Conservation (phyloP, 2,113 vertebrate species). For the Cathartes aura region DNA sequence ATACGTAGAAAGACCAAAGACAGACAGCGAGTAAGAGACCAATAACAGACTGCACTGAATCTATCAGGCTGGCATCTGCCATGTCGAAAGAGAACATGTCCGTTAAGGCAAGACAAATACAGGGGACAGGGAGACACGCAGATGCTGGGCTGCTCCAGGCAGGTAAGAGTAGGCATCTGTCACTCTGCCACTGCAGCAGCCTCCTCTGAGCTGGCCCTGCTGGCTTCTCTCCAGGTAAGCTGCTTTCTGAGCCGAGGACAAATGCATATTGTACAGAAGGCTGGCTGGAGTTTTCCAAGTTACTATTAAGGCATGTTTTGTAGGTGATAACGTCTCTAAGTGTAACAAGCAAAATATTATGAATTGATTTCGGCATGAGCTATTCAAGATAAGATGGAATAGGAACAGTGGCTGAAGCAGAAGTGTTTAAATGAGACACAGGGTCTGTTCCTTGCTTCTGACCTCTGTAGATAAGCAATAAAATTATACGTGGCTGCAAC, state of each 20-base stretch:
- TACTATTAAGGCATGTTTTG: constrained; percentile 45
- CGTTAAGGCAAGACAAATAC: not conserved
- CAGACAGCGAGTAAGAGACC: not conserved
- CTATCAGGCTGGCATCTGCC: not conserved
- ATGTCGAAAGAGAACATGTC: not conserved
- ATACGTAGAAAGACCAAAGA: not conserved
- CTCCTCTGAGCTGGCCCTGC: not conserved
- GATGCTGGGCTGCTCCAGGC: not conserved
- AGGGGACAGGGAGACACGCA: not conserved
- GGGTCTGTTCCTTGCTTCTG: constrained; percentile 43
- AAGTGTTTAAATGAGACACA: constrained; percentile 44
- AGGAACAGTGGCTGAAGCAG: constrained; percentile 20
- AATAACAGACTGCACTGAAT: not conserved
- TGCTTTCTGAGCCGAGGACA: constrained; percentile 26
- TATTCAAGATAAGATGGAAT: constrained; percentile 67
- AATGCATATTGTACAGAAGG: constrained; percentile 12
- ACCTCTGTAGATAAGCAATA: constrained; percentile 62
- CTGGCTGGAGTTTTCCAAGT: constrained; percentile 25
- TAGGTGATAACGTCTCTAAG: constrained; percentile 51
- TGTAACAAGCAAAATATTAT: constrained; percentile 67
- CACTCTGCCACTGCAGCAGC: not conserved
- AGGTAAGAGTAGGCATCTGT: constrained; percentile 30
- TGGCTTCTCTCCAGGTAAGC: constrained; percentile 56
- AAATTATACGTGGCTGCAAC: constrained; percentile 45
- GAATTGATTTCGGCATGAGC: constrained; percentile 55